A percentile compares a stretch with the other conserved stretches of the same genome.
phyloP scores from a whole-genome alignment of 2,797 vertebrate genomes.

The Rhinatrema bivittatum region DNA sequence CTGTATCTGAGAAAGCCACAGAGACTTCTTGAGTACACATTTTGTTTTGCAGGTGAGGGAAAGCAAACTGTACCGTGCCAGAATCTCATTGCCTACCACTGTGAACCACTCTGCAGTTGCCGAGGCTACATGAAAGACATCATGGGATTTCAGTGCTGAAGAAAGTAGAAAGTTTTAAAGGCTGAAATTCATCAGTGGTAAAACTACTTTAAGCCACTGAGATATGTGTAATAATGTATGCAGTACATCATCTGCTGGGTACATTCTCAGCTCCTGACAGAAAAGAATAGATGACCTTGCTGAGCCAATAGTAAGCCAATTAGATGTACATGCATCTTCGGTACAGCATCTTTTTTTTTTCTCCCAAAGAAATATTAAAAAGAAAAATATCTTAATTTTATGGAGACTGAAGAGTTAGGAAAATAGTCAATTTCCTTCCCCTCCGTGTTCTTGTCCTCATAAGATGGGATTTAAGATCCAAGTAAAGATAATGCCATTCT shows the following conservation, averaged over 20 bases:
- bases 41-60: slow-evolving; percentile 39
- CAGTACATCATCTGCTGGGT: slow-evolving; percentile 29
- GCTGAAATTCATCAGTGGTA: slow-evolving; percentile 24
- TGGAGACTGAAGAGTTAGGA: no score
- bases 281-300: no score
- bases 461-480: no score
- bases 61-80: slow-evolving; percentile 42
- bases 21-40: slow-evolving; percentile 34
- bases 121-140: slow-evolving; percentile 39
- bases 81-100: slow-evolving; percentile 37
- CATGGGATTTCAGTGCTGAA: slow-evolving; percentile 23
- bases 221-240: slow-evolving; percentile 15
- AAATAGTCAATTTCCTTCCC: no score
- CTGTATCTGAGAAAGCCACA: slow-evolving; percentile 40
- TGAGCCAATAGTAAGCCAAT: background rate
- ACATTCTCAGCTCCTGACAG: no score
- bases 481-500: no score
- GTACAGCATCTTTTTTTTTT: background rate
- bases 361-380: background rate
- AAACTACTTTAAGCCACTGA: slow-evolving; percentile 9
- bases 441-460: no score
- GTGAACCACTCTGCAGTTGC: slow-evolving; percentile 20
- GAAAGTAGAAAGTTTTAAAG: slow-evolving; percentile 38
- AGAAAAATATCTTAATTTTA: slow-evolving; percentile 12
- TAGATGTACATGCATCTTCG: slow-evolving; percentile 24